These are phyloP conservation scores for Polydrusus pterygomalis DNA, from an alignment of 2,888 invertebrate genomes.

Conservation along the genomic window DNA sequence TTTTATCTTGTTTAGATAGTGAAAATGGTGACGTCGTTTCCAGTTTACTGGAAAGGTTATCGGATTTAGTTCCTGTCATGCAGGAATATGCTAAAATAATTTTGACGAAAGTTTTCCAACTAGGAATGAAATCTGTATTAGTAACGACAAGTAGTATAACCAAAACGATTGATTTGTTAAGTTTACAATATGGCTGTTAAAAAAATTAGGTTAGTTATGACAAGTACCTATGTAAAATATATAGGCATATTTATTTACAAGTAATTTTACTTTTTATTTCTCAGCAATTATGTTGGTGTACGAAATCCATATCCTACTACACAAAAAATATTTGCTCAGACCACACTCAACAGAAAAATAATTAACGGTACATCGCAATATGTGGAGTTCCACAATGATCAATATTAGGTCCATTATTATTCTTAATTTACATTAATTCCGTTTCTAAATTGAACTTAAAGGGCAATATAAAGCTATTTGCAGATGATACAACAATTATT, in stretches of 20 bases:
- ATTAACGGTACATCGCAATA: too few relatives aligned
- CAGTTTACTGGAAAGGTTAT: conserved; percentile 86
- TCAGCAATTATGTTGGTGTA: too few relatives aligned
- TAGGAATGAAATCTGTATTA: conserved; percentile 86
- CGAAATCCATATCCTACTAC: too few relatives aligned
- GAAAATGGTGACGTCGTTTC: conserved; percentile 86
- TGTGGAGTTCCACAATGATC: too few relatives aligned
- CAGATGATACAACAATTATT: too few relatives aligned
- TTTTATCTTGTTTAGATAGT: conserved; percentile 88
- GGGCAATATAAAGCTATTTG: too few relatives aligned
- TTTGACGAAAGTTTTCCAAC: conserved; percentile 86
- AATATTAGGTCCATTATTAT: too few relatives aligned
- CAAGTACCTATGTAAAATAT: neutral
- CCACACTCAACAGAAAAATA: too few relatives aligned
- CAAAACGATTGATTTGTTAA: conserved; percentile 86
- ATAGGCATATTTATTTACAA: neutral
- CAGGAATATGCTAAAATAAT: conserved; percentile 90
- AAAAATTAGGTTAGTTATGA: conserved; percentile 3
- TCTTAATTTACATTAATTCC: too few relatives aligned
- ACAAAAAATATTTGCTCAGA: too few relatives aligned
- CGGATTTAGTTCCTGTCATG: conserved; percentile 87
- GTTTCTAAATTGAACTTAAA: too few relatives aligned
- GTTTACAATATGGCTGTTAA: conserved; percentile 87
- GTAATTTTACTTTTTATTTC: neutral
- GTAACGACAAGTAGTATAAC: conserved; percentile 85